Evolutionary conservation across 2,113 vertebrate genomes (phyloP).

Genomic region (Hiodon alosoides): DNA sequence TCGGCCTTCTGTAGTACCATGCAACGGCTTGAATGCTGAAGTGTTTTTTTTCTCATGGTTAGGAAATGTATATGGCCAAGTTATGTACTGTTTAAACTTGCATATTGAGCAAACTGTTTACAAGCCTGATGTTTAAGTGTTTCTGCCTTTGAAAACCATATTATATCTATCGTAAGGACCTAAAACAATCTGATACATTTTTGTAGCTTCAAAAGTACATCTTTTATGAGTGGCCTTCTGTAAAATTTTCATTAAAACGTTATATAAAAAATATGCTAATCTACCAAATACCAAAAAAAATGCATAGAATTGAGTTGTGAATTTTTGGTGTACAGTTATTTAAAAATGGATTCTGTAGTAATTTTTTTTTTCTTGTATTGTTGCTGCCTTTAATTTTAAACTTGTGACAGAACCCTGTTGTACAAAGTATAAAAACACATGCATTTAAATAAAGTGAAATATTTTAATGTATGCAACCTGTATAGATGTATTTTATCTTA

Average conservation of each 20-base stretch:
- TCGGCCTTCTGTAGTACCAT: background rate
- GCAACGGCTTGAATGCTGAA: background rate
- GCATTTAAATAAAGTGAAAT: conserved; percentile 68
- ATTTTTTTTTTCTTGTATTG: conserved; percentile 71
- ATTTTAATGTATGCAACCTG: conserved; percentile 72
- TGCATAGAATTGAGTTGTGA: conserved; percentile 33
- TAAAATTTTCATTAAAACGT: conserved; percentile 19
- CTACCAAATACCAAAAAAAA: conserved; percentile 42
- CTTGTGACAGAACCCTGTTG: conserved; percentile 62
- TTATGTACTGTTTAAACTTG: conserved; percentile 6
- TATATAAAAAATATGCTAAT: conserved; percentile 28
- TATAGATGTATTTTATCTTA: background rate
- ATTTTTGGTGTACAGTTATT: conserved; percentile 28
- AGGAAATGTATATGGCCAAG: conserved; percentile 13
- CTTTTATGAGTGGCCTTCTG: conserved; percentile 44
- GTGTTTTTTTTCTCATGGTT: conserved; percentile 3
- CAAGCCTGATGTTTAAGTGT: conserved; percentile 3
- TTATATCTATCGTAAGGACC: conserved; percentile 12
- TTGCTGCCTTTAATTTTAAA: conserved; percentile 58
- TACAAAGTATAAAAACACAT: conserved; percentile 61
- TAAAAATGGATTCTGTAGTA: conserved; percentile 38
- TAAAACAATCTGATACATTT: conserved; percentile 1
- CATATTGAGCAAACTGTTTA: conserved; percentile 18
- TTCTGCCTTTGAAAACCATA: conserved; percentile 7
- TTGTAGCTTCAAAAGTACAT: conserved; percentile 11